These are phyloP conservation scores for Protobothrops flavoviridis DNA, from an alignment of 2,113 vertebrate species.

Conservation along the genomic window DNA sequence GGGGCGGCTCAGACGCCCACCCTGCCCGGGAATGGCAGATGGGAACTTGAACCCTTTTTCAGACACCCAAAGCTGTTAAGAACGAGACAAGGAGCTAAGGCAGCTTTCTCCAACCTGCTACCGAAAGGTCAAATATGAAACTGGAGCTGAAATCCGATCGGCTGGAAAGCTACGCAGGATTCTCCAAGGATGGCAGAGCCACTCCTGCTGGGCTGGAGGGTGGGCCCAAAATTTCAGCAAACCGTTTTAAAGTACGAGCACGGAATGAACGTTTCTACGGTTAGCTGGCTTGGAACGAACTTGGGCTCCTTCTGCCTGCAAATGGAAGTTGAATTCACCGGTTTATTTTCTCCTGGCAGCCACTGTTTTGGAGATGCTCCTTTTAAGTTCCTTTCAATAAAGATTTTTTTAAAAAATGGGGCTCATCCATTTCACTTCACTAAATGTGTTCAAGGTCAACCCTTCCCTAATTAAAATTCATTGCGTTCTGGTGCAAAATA, in stretches of 20 bases:
- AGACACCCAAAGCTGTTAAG: neutral
- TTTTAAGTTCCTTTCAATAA: neutral
- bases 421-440: neutral
- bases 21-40: neutral
- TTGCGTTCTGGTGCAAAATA: neutral
- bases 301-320: neutral
- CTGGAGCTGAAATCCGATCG: neutral
- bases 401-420: neutral
- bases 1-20: neutral
- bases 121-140: slow-evolving; percentile 21
- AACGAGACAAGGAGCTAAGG: neutral
- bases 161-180: neutral
- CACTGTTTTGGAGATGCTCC: neutral
- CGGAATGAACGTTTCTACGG: neutral
- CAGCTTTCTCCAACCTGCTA: neutral
- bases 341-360: neutral
- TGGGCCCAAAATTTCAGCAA: neutral
- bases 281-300: neutral
- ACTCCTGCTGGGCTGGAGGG: no score
- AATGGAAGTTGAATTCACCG: neutral
- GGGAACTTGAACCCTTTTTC: neutral
- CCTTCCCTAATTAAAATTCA: neutral
- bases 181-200: neutral
- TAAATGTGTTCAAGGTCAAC: neutral
- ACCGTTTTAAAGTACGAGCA: neutral